Conservation (phyloP, 2,113 vertebrate genomes). For the Thunnus maccoyii region DNA sequence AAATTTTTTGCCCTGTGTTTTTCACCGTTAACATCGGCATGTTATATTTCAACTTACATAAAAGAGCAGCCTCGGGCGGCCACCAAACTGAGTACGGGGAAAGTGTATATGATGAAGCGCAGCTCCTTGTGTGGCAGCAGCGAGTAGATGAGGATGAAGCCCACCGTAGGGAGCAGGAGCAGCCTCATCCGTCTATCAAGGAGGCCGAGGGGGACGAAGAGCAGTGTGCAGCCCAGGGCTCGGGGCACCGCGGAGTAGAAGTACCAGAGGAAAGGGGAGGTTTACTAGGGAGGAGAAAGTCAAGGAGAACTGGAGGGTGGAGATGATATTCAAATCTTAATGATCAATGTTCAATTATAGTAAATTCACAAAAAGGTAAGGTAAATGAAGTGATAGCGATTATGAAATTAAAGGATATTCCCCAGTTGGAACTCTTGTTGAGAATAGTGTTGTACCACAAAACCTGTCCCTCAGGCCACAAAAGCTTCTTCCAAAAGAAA, state of each 20-base stretch:
- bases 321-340: neutral
- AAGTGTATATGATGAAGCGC: constrained; percentile 95
- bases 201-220: constrained; percentile 91
- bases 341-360: neutral
- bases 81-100: constrained; percentile 91
- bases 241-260: constrained; percentile 96
- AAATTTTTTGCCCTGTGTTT: neutral
- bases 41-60: constrained; percentile 85
- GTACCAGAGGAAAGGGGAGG: constrained; percentile 95
- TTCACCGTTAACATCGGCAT: neutral
- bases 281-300: constrained; percentile 84
- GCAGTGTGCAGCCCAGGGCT: constrained; percentile 89
- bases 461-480: constrained; percentile 97
- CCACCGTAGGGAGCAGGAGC: constrained; percentile 86
- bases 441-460: constrained; percentile 96
- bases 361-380: neutral
- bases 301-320: constrained; percentile 81
- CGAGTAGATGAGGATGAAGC: constrained; percentile 93
- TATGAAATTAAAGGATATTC: constrained; percentile 91
- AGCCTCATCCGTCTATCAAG: constrained; percentile 86
- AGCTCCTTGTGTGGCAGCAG: constrained; percentile 97
- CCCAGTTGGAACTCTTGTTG: constrained; percentile 97
- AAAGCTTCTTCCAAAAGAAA: constrained; percentile 90
- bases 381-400: neutral
- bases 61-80: constrained; percentile 91